phyloP scores from a whole-genome alignment of 2,888 invertebrate species.

The Ctenicera cuprea region DNA sequence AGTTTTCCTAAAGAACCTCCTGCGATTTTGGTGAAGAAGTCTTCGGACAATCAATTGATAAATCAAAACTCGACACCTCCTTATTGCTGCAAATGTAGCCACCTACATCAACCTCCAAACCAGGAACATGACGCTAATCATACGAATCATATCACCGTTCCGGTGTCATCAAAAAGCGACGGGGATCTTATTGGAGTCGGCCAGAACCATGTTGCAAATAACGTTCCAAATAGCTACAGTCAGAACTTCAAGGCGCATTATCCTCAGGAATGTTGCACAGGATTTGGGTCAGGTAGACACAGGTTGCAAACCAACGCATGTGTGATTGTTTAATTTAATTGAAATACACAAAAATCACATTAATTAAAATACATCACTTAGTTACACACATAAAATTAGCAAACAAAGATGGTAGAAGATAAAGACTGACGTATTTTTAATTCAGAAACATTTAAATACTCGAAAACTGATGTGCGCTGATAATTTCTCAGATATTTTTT shows the following conservation, averaged over 20 bases:
- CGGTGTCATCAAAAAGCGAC: slow-evolving; percentile 65
- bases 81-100: slow-evolving; percentile 26
- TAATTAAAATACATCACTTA: neutral
- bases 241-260: slow-evolving; percentile 62
- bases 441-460: neutral
- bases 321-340: slow-evolving; percentile 65
- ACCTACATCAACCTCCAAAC: slow-evolving; percentile 4
- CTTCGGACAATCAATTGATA: neutral
- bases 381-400: neutral
- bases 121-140: slow-evolving; percentile 41
- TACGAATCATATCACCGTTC: slow-evolving; percentile 29
- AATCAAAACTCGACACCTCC: slow-evolving; percentile 19
- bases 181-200: slow-evolving; percentile 62
- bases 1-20: neutral
- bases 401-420: neutral
- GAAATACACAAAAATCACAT: neutral
- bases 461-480: too few relatives aligned
- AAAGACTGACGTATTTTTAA: neutral
- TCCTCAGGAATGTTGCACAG: slow-evolving; percentile 74
- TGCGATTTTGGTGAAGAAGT: slow-evolving; percentile 20
- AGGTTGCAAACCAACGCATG: slow-evolving; percentile 72
- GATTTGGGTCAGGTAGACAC: slow-evolving; percentile 71
- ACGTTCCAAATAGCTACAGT: slow-evolving; percentile 63
- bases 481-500: too few relatives aligned
- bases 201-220: slow-evolving; percentile 34